Evolutionary conservation across 2,113 vertebrate species (phyloP).

Genomic region (Morone chrysops): DNA sequence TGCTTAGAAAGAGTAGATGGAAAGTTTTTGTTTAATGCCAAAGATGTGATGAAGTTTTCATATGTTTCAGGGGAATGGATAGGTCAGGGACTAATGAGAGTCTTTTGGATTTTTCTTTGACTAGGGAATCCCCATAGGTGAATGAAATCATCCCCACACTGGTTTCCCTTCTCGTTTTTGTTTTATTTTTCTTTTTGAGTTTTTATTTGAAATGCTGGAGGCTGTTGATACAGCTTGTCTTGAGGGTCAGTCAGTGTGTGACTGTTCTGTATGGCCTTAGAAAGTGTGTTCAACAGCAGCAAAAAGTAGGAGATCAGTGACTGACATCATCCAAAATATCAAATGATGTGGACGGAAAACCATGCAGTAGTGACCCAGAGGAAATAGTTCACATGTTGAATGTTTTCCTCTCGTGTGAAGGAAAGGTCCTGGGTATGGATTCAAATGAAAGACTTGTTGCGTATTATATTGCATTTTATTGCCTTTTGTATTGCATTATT

Average conservation of each 20-base stretch:
- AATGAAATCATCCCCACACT: slow-evolving; percentile 59
- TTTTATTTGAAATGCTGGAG: slow-evolving; percentile 54
- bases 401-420: slow-evolving; percentile 75
- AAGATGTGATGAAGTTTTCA: slow-evolving; percentile 65
- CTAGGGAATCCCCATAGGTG: slow-evolving; percentile 48
- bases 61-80: slow-evolving; percentile 36
- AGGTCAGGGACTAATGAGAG: slow-evolving; percentile 19
- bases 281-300: slow-evolving; percentile 52
- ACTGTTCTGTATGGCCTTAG: slow-evolving; percentile 41
- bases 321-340: slow-evolving; percentile 64
- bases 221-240: slow-evolving; percentile 71
- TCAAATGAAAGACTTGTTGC: slow-evolving; percentile 77
- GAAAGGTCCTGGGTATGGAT: slow-evolving; percentile 81
- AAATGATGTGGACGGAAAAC: slow-evolving; percentile 66
- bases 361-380: slow-evolving; percentile 51
- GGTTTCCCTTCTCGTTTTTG: slow-evolving; percentile 34
- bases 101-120: slow-evolving; percentile 35
- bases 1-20: slow-evolving; percentile 67
- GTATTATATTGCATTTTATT: slow-evolving; percentile 84
- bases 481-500: slow-evolving; percentile 84
- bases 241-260: slow-evolving; percentile 52
- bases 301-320: slow-evolving; percentile 44
- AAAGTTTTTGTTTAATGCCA: slow-evolving; percentile 70
- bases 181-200: slow-evolving; percentile 46
- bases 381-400: slow-evolving; percentile 62